Evolutionary conservation across 2,888 invertebrate genomes (phyloP), one percentile per base, ranked within the genome.

Genomic region (Agrypnus murinus): DNA sequence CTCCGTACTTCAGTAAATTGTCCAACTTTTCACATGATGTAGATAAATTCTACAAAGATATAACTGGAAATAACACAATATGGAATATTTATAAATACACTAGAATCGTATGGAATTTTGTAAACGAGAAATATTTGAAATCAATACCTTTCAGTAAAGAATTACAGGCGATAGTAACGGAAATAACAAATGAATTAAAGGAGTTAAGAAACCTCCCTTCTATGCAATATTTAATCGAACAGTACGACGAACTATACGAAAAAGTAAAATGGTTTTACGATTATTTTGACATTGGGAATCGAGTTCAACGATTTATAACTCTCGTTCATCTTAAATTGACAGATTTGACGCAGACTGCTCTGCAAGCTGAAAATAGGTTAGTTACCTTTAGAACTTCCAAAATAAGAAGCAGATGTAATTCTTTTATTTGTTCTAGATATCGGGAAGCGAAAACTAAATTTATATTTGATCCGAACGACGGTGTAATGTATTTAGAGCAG

Each of bases 371-470:
- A 74, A 94, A 93, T 80, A 88, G 88, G 91, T 91, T 78, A 87
- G 88, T 86, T 25, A 48, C 50, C 60, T 64, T 65, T 59, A 69
- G 55, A 65, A 71, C 48, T 65, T 38, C 40, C 48, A 48, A 67
- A 50, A 65, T 63, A 32, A 46, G 25, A 14, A 34, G n/a, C 45
- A 14, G 7, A n/a, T 15, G 17, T 34, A 25, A 36, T 53, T 64
- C 50, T 43, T 14, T 25, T 64, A 36, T 43, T 57, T 15, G 70
- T 82, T 82, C 69, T 83, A 91, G 92, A 74, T 94, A 95, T 81
- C 90, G 95, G 12, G 92, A 92, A 72, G 93, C 95, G 1, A 95
- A 96, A 85, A 96, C 95, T 0, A 93, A 93, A 84, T 96, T 96
- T 83, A 88, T 94, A 63, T 95, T 95, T 84, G 94, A 95, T 81